Conservation (phyloP, 2,113 vertebrate genomes). For the Amphiprion percula region DNA sequence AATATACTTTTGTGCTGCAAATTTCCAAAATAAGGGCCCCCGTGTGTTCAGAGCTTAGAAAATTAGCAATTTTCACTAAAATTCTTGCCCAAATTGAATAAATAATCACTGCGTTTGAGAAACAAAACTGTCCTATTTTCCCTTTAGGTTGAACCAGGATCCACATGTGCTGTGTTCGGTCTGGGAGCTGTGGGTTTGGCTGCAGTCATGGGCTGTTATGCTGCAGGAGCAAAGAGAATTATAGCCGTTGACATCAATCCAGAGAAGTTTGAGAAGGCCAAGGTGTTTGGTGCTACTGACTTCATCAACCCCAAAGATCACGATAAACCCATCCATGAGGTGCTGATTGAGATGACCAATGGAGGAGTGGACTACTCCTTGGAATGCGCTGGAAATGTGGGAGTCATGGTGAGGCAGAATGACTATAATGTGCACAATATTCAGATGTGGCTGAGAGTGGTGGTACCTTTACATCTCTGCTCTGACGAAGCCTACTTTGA, state of each 20-base stretch:
- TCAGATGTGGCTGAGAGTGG: too few species aligned
- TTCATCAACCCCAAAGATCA: conserved; percentile 85
- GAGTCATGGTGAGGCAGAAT: conserved; percentile 82
- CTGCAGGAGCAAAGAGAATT: conserved; percentile 86
- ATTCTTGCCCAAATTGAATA: too few species aligned
- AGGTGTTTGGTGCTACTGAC: conserved; percentile 86
- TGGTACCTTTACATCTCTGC: too few species aligned
- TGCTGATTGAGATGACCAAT: conserved; percentile 85
- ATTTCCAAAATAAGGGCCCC: too few species aligned
- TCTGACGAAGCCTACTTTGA: too few species aligned
- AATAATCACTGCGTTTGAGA: too few species aligned
- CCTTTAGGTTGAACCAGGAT: conserved; percentile 86
- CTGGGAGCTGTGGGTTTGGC: conserved; percentile 90
- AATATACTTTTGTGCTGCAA: too few species aligned
- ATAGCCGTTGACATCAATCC: conserved; percentile 86
- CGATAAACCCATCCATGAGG: conserved; percentile 83
- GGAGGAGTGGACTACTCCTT: conserved; percentile 86
- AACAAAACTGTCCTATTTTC: too few species aligned
- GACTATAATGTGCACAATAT: too few species aligned
- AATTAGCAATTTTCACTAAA: too few species aligned
- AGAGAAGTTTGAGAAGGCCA: conserved; percentile 86
- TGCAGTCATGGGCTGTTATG: conserved; percentile 88
- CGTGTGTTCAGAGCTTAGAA: too few species aligned
- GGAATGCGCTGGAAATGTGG: conserved; percentile 85
- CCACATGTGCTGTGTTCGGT: conserved; percentile 88